Evolutionary conservation across 2,888 invertebrate genomes (phyloP), one percentile per base, ranked within the genome.

Genomic region (Rotaria magnacalcarata): DNA sequence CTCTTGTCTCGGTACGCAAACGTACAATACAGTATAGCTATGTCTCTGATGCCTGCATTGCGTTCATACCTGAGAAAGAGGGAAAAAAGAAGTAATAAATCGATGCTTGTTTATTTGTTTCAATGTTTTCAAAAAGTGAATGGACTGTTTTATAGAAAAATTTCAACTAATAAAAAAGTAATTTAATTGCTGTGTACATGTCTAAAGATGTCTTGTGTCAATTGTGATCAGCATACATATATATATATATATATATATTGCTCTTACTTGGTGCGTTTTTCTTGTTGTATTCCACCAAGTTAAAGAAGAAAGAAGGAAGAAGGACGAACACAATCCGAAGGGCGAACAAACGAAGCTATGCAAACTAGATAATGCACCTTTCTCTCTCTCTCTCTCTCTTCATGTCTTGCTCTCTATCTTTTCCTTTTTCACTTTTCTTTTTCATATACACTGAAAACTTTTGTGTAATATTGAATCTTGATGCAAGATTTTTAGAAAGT

Each of bases 401-500:
- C 14, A 6, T 67, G 6, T 27, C 67, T 67, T 34, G 34, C 27
- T 19, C 41, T 27, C 19, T 67, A 6, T 34, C 7, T 50, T 14
- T 67, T 5, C 24, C 16, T 67, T 27, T 27, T 27, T 27, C 34
- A 67, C 67, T 10, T 67, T 27, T 27, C 11, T 11, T 6, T 10
- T 27, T 34, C 34, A 34, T 34, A 41, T 67, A 41, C 7, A 67
- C 19, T 34, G 16, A 34, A 27, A 67, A 67, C 19, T 11, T 19
- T 34, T 67, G 19, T 34, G 3, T 16, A 34, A 11, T 6, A 67
- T 67, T 10, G 34, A 67, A 5, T 34, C 1, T 34, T 34, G 19
- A 67, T 67, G 67, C 16, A 67, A 67, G 67, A 67, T 67, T 67
- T 67, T 67, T 67, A 14, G 34, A 67, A 67, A 27, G n/a, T 67